A percentile compares a stretch with the other conserved stretches of the same genome.
phyloP scores from a whole-genome alignment of 2,888 invertebrate genomes.

The Melanostoma mellinum region DNA sequence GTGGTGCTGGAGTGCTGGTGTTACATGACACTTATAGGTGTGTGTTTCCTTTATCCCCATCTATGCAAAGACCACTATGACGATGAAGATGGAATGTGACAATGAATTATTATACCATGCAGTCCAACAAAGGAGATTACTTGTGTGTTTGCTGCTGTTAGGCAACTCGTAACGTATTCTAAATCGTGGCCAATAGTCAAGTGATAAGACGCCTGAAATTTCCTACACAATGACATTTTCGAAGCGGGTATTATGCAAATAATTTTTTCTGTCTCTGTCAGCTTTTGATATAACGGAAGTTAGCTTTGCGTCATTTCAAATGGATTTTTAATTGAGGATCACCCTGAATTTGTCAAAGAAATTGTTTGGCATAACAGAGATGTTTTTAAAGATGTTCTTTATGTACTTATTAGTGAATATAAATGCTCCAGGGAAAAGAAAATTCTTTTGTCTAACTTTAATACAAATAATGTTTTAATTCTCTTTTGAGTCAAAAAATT shows the following conservation, averaged over 20 bases:
- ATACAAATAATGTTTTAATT: too few relatives aligned
- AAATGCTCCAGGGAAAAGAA: too few relatives aligned
- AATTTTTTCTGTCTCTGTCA: background rate
- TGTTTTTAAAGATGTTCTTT: too few relatives aligned
- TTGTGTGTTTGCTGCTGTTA: background rate
- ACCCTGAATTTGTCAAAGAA: too few relatives aligned
- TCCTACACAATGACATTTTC: constrained; percentile 2
- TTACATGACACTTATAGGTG: constrained; percentile 48
- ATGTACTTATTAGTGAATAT: too few relatives aligned
- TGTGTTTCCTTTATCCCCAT: constrained; percentile 37
- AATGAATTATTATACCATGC: constrained; percentile 32
- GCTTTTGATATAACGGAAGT: background rate
- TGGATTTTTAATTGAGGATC: too few relatives aligned
- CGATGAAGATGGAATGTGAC: constrained; percentile 28
- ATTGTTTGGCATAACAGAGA: too few relatives aligned
- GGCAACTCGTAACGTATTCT: constrained; percentile 24
- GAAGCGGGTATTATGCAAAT: constrained; percentile 1
- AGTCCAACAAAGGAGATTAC: constrained; percentile 13
- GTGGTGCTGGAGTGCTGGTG: background rate
- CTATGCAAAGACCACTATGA: background rate
- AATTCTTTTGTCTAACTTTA: too few relatives aligned
- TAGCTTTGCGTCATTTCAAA: background rate
- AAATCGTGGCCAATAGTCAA: constrained; percentile 18
- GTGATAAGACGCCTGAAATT: constrained; percentile 11
- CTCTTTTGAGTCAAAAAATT: too few relatives aligned